Percentiles rank a stretch among this genome's conserved stretches.
Conservation (phyloP, 2,888 invertebrate species). For the Glaucopsyche alexis region DNA sequence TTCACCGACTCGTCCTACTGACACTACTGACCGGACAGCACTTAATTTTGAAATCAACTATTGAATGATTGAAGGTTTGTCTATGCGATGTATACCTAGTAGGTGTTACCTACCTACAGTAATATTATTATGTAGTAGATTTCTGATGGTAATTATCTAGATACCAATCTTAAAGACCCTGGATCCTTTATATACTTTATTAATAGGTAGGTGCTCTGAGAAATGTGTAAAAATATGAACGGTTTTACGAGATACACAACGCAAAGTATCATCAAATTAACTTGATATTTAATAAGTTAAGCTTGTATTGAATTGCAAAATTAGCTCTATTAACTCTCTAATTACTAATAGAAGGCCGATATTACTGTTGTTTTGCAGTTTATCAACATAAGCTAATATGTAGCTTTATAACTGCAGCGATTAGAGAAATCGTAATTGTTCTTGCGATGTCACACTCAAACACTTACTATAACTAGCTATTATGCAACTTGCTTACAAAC, state of each 20-base stretch:
- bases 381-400: not conserved
- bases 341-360: too few relatives aligned
- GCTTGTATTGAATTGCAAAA: too few relatives aligned
- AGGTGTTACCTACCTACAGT: not conserved
- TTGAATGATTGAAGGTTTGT: not conserved
- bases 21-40: conserved; percentile 47
- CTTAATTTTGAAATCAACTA: conserved; percentile 29
- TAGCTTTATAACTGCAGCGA: not conserved
- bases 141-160: too few relatives aligned
- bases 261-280: too few relatives aligned
- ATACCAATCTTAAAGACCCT: too few relatives aligned
- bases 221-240: too few relatives aligned
- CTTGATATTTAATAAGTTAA: too few relatives aligned
- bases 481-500: not conserved
- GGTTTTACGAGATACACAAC: too few relatives aligned
- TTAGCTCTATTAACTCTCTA: too few relatives aligned
- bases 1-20: conserved; percentile 54
- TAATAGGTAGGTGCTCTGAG: too few relatives aligned
- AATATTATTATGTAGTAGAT: not conserved
- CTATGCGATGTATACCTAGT: not conserved
- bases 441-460: not conserved
- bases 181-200: too few relatives aligned
- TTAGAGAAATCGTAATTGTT: not conserved
- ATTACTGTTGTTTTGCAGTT: not conserved
- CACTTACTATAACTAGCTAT: not conserved